A percentile compares a stretch with the other conserved stretches of the same genome.
phyloP scores from a whole-genome alignment of 2,797 vertebrate species.

The Podarcis lilfordi region DNA sequence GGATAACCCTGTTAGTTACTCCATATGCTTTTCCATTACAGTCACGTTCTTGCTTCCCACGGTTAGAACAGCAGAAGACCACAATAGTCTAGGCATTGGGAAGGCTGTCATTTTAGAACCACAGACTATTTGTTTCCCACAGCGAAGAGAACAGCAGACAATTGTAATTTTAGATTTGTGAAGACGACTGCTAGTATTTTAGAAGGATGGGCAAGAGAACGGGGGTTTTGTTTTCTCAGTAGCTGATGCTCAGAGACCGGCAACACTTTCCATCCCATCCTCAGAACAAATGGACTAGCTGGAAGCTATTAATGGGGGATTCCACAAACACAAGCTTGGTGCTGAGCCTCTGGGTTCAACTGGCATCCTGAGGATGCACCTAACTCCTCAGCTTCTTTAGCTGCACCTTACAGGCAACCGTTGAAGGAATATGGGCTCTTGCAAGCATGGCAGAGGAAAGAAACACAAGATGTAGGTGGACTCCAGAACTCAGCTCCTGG shows the following conservation, averaged over 20 bases:
- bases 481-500: no score
- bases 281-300: no score
- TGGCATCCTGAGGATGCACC: no score
- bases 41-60: slow-evolving; percentile 16
- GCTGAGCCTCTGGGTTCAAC: no score
- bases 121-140: slow-evolving; percentile 38
- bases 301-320: background rate
- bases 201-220: background rate
- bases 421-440: background rate
- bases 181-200: background rate
- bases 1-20: background rate
- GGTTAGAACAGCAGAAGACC: slow-evolving; percentile 6
- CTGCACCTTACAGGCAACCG: no score
- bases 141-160: background rate
- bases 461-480: background rate
- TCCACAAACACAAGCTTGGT: background rate
- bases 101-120: slow-evolving; percentile 32
- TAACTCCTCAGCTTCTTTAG: no score
- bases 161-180: background rate
- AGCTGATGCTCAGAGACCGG: background rate
- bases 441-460: background rate
- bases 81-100: background rate
- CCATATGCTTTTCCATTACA: background rate
- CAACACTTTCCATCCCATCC: background rate
- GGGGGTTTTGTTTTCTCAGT: background rate